Evolutionary conservation across 2,888 invertebrate species (phyloP), one percentile per base, ranked within the genome.

Genomic region (Watsonalla cultraria): DNA sequence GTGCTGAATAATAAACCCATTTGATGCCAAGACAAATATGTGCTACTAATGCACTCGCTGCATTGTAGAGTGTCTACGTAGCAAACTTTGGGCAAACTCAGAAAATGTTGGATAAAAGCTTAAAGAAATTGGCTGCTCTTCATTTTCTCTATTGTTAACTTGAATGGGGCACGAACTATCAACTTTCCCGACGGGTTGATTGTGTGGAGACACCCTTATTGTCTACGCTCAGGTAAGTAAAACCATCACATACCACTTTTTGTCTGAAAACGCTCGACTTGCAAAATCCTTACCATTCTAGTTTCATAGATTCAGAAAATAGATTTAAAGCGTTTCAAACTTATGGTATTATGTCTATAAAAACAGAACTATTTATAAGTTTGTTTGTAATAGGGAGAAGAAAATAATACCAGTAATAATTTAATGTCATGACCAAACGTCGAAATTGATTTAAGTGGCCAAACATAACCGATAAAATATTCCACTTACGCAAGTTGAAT

Each of bases 101-200:
- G 82, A 80, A 84, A 84, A 82, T 79, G 78, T 76, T 66, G 75
- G 77, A 82, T 84, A 85, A 89, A 86, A 82, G 82, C 81, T 78
- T 76, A 76, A 80, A 84, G 83, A 84, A 87, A 87, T 86, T 87
- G 87, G 85, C 83, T 82, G 70, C 79, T 86, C 82, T 82, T 87
- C 87, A 89, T 90, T 89, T 85, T 84, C 81, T 81, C 87, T 77
- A 88, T 90, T 90, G 88, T 90, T 80, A 82, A 85, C 82, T 84
- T 84, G 86, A 88, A 86, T 84, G 78, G 82, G 76, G 80, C 78
- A 83, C 79, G 81, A 87, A 88, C 86, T 88, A 86, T 87, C 86
- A 85, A 88, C 74, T 86, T 83, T 81, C 81, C 77, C 78, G 84
- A 77, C 76, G 75, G 74, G 75, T 77, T 84, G 88, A 86, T 87